A percentile compares a stretch with the other conserved stretches of the same genome.
Evolutionary conservation across 2,113 vertebrate species (phyloP).

Genomic region (Ailurus styani): DNA sequence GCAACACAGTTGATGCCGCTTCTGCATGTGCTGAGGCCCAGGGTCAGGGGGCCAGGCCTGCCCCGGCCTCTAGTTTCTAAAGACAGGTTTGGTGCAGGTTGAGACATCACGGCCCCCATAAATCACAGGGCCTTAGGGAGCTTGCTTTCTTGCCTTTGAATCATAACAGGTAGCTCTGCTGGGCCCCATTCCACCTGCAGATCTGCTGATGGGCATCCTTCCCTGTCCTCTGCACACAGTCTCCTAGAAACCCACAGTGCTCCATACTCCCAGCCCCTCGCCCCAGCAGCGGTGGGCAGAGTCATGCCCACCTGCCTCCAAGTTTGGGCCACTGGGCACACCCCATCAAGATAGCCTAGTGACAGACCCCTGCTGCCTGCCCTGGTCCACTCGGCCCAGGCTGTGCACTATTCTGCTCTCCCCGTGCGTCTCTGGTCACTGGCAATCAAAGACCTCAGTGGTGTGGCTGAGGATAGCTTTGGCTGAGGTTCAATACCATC

Average conservation of each 20-base stretch:
- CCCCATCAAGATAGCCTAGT: neutral
- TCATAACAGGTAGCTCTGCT: neutral
- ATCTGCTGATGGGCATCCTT: neutral
- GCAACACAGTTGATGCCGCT: neutral
- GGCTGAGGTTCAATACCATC: neutral
- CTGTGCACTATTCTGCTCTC: neutral
- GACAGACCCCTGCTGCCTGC: neutral
- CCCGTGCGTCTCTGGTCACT: neutral
- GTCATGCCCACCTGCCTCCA: neutral
- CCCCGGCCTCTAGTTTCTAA: neutral
- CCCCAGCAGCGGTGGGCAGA: neutral
- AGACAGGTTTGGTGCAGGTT: neutral
- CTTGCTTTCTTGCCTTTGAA: neutral
- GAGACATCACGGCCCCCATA: neutral
- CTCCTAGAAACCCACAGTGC: too few species aligned
- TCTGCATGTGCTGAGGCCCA: neutral
- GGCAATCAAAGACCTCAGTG: neutral
- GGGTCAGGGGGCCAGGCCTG: neutral
- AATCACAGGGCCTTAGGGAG: neutral
- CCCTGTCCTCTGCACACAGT: neutral
- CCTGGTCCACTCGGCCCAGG: rapidly evolving
- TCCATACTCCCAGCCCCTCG: neutral
- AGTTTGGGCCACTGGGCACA: neutral
- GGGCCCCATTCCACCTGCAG: neutral
- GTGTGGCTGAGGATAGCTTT: neutral